Evolutionary conservation across 2,888 invertebrate genomes (phyloP).

Genomic region (Diachrysia chrysitis): DNA sequence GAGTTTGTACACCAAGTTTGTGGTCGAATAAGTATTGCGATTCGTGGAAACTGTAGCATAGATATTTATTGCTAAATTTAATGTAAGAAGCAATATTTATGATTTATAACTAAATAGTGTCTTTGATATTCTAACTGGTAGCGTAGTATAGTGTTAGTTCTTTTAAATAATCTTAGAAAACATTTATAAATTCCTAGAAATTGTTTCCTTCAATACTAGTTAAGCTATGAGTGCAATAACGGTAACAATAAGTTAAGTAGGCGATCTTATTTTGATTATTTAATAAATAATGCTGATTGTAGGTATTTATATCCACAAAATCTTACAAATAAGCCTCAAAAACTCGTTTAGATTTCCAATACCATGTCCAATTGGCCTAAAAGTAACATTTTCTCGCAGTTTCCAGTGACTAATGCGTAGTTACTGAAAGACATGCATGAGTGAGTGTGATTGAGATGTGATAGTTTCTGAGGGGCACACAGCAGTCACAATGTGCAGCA

Average conservation of each 20-base stretch:
- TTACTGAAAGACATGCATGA: slow-evolving; percentile 52
- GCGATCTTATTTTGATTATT: neutral
- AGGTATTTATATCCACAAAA: neutral
- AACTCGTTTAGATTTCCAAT: neutral
- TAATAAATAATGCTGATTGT: neutral
- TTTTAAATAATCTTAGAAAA: neutral
- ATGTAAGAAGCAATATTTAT: too few species aligned
- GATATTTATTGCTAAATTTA: neutral
- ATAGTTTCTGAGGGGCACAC: slow-evolving; percentile 61
- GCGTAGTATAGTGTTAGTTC: neutral
- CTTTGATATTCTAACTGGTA: neutral
- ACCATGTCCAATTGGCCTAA: slow-evolving; percentile 51
- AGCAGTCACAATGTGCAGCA: slow-evolving; percentile 90
- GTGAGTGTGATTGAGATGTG: slow-evolving; percentile 71
- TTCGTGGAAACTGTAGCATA: slow-evolving; percentile 10
- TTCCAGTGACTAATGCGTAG: slow-evolving; percentile 44
- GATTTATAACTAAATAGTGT: too few species aligned
- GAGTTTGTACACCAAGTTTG: slow-evolving; percentile 21
- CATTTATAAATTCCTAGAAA: neutral
- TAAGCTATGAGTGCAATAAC: neutral
- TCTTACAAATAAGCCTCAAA: neutral
- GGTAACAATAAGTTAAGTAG: neutral
- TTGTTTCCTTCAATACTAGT: too few species aligned
- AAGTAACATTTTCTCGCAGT: slow-evolving; percentile 57
- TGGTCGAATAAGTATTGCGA: slow-evolving; percentile 28